phyloP scores from a whole-genome alignment of 2,113 vertebrate species.

The Benthochromis sp. region DNA sequence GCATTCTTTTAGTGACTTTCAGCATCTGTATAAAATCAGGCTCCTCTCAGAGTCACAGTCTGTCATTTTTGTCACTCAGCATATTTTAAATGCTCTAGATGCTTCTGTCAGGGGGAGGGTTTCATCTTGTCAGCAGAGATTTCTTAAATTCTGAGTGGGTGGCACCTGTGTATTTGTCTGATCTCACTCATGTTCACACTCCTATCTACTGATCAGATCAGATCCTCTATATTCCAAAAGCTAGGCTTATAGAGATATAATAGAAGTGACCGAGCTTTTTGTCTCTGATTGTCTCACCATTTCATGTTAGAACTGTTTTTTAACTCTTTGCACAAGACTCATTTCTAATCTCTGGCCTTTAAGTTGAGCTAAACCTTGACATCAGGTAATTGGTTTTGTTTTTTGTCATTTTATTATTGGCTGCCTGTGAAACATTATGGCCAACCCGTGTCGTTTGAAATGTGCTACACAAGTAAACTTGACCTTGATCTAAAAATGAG shows the following conservation, averaged over 20 bases:
- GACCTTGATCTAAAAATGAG: neutral
- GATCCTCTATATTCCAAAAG: neutral
- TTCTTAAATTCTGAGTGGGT: neutral
- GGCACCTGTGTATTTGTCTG: neutral
- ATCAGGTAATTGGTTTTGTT: neutral
- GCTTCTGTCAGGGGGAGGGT: neutral
- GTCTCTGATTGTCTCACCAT: neutral
- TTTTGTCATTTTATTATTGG: neutral
- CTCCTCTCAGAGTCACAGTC: neutral
- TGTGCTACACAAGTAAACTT: neutral
- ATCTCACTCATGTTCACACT: neutral
- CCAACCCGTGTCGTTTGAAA: accelerated
- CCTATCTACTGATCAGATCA: neutral
- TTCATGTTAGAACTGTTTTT: neutral
- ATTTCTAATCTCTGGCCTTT: neutral
- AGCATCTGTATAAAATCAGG: neutral
- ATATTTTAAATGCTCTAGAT: neutral
- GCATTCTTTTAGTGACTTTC: neutral
- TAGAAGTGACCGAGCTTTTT: neutral
- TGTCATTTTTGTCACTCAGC: neutral
- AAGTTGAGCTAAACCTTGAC: neutral
- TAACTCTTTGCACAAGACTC: neutral
- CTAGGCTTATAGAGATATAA: neutral
- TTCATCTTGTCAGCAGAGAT: neutral
- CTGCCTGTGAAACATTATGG: neutral